Base-by-base conservation (phyloP, 2,113 vertebrate species). In the Dicentrarchus labrax region DNA sequence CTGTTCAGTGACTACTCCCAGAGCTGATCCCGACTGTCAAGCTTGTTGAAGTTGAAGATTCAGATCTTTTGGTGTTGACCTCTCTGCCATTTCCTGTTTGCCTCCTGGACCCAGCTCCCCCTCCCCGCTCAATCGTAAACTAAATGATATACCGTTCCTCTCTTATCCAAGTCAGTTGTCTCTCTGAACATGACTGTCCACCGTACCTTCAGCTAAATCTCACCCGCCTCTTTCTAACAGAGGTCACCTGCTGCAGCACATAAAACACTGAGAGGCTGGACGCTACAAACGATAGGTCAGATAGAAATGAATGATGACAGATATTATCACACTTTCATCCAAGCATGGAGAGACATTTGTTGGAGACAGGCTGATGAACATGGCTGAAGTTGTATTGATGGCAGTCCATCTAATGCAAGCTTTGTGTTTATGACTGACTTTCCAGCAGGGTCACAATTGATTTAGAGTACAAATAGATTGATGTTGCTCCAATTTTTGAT, bases 241-340 rank as follows among this genome's bases (percentile, higher is more conserved):
- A 82, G 85, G 86, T 87, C 87, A 83, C 39, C 76, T 76, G 81
- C 78, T 16, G 50, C 80, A 78, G 82, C 72, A 5, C 43, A 90
- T 88, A 86, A 90, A 90, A 86, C 78, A 87, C 68, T 41, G 61
- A 15, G 53, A 67, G 76, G 67, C 57, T 24, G 72, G 48, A 61
- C 16, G 48, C 80, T 76, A 59, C 74, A 82, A 80, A 76, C 64
- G 53, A 84, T 45, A 12, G 69, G 56, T 78, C 53, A 24, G 43
- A 53, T 9, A 22, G 57, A 70, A 84, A 82, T 86, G 80, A 90
- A 78, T 79, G 70, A 88, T 87, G 80, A 66, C 47, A 19, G 62
- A 72, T 82, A 76, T 86, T 84, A 83, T 76, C 53, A 65, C 65
- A 51, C 78, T 76, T 85, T 75, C 15, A 72, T 54, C 77, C 68